Base-by-base conservation (phyloP, 2,888 invertebrate genomes). In the Troglohyphantes excavatus region DNA sequence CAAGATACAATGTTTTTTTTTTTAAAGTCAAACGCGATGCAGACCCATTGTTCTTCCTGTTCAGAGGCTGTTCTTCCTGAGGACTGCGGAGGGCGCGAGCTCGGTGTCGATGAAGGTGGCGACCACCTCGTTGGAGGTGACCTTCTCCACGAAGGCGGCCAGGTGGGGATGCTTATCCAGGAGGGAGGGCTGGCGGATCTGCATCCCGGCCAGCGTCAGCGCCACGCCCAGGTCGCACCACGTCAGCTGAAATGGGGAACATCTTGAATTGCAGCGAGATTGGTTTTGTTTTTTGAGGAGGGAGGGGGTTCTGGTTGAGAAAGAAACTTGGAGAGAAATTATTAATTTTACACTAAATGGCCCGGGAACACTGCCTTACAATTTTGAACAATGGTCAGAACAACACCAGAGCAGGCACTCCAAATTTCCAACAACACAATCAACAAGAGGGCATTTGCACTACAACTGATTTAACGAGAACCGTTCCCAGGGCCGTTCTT, bases 211-310 rank as follows among this genome's bases (percentile, higher is more conserved):
- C 7, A 90, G 59, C 0, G 75, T 85, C 59, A 90, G 29, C 19
- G 79, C 85, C 5, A 90, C 90, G 5, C 90, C 90, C 19, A 90
- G 73, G 43, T 90, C 90, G 27, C 85, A 85, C 90, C 90, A 90
- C 0, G 90, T 90, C n/a, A 90, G 68, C 90, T 90, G 39, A n/a
- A 68, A 75, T 17, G 3, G 39, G 13, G 3, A 7, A 39, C 39
- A 39, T 39, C 39, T 39, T 11, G 39, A 39, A 13, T 39, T 0
- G 39, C 39, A 7, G 13, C 13, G 39, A 39, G 6, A 39, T 7
- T 11, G 9, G 39, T 39, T 3, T 3, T 13, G n/a, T n/a, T n/a
- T n/a, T n/a, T 59, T 13, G n/a, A 13, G 59, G 19, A 59, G n/a
- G n/a, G n/a, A n/a, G n/a, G n/a, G n/a, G n/a, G n/a, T n/a, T n/a